Conservation (phyloP, 2,888 invertebrate species). For the Serripes groenlandicus region DNA sequence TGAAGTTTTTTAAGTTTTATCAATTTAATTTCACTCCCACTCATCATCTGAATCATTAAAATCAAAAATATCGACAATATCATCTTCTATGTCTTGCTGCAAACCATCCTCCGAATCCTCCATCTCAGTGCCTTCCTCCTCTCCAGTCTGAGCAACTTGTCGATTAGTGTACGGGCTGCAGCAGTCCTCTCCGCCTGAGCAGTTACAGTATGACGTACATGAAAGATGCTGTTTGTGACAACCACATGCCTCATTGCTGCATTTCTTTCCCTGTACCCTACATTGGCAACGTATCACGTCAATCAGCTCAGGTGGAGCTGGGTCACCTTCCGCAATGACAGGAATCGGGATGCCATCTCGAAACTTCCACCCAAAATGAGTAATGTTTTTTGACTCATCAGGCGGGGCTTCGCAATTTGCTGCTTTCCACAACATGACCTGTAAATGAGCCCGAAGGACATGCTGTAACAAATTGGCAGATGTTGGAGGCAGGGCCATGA, state of each 20-base stretch:
- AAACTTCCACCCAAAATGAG: conserved; percentile 29
- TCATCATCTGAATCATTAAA: too few species aligned
- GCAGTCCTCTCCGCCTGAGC: not conserved
- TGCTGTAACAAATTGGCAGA: conserved; percentile 33
- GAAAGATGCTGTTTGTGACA: not conserved
- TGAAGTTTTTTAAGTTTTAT: too few species aligned
- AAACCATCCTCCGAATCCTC: too few species aligned
- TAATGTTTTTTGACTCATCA: conserved; percentile 19
- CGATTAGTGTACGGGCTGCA: too few species aligned
- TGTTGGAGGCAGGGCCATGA: conserved; percentile 44
- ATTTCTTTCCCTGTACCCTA: not conserved
- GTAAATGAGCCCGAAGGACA: conserved; percentile 25
- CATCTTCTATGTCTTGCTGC: too few species aligned
- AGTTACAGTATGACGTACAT: not conserved
- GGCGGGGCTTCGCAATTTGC: conserved; percentile 25
- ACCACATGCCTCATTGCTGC: not conserved
- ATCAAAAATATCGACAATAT: too few species aligned
- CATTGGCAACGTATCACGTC: not conserved
- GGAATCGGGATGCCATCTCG: not conserved
- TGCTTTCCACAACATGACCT: conserved; percentile 29
- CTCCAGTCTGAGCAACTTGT: too few species aligned
- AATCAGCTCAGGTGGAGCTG: not conserved
- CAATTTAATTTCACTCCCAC: too few species aligned
- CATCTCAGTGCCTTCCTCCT: too few species aligned
- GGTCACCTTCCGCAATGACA: not conserved